Evolutionary conservation across 1,140 invertebrate genomes (phyloP), one percentile per base, ranked within the genome.

Genomic region (Diabrotica virgifera): DNA sequence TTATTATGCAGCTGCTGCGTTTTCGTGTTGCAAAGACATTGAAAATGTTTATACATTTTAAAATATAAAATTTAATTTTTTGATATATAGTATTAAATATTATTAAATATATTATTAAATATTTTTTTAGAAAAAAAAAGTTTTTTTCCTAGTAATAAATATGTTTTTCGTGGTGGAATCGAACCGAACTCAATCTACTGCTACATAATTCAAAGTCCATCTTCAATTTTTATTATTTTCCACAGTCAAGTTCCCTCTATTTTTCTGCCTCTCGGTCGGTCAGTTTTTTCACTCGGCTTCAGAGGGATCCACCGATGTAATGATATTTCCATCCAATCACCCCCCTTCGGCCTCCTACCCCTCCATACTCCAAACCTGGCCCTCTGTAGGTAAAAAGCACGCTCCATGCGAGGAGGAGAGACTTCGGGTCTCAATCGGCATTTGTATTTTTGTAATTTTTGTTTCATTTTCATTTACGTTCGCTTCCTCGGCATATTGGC

Each of bases 151-250:
- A 46, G n/a, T 46, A 46, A 46, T 10, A 46, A 46, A 46, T 24
- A 52, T 14, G 10, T 55, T 55, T 24, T 36, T 14, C 53, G 13
- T 60, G 60, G 60, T 62, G 60, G 60, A 62, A 62, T 38, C 12
- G 59, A 62, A 12, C 5, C 12, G 57, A n/a, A 37, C 40, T 65
- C 66, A 63, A 68, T 70, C 68, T 69, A 65, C 73, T 75, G 69
- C 72, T 76, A 76, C 74, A 77, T 77, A 75, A 76, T 76, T 75
- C 73, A 76, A 73, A 77, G 74, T 77, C 74, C 76, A 76, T 76
- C 73, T 77, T 73, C 73, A 77, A 77, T 76, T 77, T 77, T 77
- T 76, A 76, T 77, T 77, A 77, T 77, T 77, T 77, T 77, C 76
- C 76, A 74, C 76, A 77, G 76, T 77, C 74, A 77, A 77, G 76